Evolutionary conservation across 2,888 invertebrate species (phyloP).

Genomic region (Diaperis boleti): DNA sequence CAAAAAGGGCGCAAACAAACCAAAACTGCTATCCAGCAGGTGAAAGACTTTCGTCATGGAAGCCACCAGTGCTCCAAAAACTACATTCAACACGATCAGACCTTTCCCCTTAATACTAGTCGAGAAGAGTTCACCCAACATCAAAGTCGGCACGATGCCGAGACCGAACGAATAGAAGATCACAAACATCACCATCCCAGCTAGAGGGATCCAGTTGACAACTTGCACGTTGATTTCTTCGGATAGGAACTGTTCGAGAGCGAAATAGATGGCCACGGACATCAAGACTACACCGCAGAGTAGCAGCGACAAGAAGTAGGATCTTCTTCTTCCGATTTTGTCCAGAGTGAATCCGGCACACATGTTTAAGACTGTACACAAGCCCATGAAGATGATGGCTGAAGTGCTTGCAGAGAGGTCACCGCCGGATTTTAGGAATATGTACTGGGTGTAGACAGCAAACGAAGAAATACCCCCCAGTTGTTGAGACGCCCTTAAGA

Average conservation of each 20-base stretch:
- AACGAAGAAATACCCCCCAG: slow-evolving; percentile 55
- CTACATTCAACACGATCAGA: slow-evolving; percentile 51
- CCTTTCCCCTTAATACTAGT: slow-evolving; percentile 58
- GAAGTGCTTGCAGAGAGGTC: slow-evolving; percentile 55
- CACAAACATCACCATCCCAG: slow-evolving; percentile 55
- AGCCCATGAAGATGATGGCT: slow-evolving; percentile 50
- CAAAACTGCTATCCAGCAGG: slow-evolving; percentile 53
- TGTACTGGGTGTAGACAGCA: slow-evolving; percentile 54
- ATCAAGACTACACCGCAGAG: slow-evolving; percentile 48
- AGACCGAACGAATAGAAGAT: slow-evolving; percentile 53
- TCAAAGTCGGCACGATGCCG: slow-evolving; percentile 56
- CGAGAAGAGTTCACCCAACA: slow-evolving; percentile 57
- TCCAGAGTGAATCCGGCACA: slow-evolving; percentile 49
- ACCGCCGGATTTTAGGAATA: slow-evolving; percentile 60
- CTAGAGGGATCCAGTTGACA: slow-evolving; percentile 57
- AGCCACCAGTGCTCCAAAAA: slow-evolving; percentile 50
- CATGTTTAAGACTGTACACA: slow-evolving; percentile 46
- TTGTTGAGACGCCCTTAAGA: slow-evolving; percentile 57
- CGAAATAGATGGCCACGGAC: slow-evolving; percentile 53
- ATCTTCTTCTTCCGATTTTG: slow-evolving; percentile 49
- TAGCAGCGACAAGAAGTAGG: slow-evolving; percentile 50
- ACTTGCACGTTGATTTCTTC: slow-evolving; percentile 47
- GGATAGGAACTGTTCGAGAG: slow-evolving; percentile 45
- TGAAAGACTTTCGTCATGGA: slow-evolving; percentile 56
- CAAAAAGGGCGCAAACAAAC: slow-evolving; percentile 57